Evolutionary conservation across 2,888 invertebrate species (phyloP).

Genomic region (Cerceris ruficornis): DNA sequence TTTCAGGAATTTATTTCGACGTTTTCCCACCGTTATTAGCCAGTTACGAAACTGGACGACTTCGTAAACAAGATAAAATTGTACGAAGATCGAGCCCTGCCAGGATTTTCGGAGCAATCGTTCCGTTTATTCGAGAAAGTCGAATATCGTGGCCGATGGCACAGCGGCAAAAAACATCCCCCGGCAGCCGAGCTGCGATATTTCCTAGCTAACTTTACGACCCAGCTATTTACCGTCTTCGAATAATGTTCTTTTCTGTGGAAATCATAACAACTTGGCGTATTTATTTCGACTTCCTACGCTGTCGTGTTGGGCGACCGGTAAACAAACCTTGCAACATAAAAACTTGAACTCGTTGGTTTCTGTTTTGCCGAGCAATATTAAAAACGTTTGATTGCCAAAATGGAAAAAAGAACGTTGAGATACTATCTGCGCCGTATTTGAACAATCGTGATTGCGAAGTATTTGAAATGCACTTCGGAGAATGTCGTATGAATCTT

Average conservation of each 20-base stretch:
- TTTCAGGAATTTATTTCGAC: slow-evolving; percentile 48
- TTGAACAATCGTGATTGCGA: no score
- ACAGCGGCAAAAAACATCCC: slow-evolving; percentile 21
- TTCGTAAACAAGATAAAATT: slow-evolving; percentile 54
- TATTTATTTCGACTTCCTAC: slow-evolving; percentile 39
- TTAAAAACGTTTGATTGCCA: slow-evolving; percentile 28
- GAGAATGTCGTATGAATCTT: no score
- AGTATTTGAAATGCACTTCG: no score
- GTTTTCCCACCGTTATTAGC: slow-evolving; percentile 40
- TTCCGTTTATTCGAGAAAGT: slow-evolving; percentile 24
- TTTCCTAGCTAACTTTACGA: slow-evolving; percentile 9
- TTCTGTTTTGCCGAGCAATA: slow-evolving; percentile 4
- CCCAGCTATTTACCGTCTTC: slow-evolving; percentile 7
- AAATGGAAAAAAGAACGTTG: neutral
- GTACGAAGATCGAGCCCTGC: slow-evolving; percentile 9
- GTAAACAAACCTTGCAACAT: slow-evolving; percentile 45
- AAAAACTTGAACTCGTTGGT: neutral
- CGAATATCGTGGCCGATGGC: slow-evolving; percentile 3
- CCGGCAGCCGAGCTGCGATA: slow-evolving; percentile 13
- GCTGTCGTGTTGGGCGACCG: slow-evolving; percentile 30
- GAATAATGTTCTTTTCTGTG: slow-evolving; percentile 22
- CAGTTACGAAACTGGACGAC: slow-evolving; percentile 35
- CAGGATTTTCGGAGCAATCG: slow-evolving; percentile 22
- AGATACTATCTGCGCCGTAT: neutral
- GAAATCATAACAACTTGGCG: slow-evolving; percentile 11